Evolutionary conservation across 2,797 vertebrate genomes (phyloP).

Genomic region (Alectoris magna): DNA sequence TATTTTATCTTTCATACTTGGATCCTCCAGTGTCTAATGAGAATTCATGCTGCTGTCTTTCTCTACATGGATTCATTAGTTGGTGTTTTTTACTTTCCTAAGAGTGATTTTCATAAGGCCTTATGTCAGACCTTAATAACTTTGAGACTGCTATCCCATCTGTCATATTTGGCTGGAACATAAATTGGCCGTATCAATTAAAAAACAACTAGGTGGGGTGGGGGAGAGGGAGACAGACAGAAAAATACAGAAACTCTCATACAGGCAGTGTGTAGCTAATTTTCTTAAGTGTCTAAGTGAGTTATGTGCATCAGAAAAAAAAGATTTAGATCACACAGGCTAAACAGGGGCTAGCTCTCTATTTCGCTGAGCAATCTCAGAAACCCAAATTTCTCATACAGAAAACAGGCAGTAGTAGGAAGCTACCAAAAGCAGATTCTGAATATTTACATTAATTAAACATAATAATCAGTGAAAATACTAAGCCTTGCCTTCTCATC

Average conservation of each 20-base stretch:
- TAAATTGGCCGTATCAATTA: not conserved
- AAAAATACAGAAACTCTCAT: not conserved
- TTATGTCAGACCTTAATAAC: not conserved
- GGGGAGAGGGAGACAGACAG: not conserved
- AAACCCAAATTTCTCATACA: not conserved
- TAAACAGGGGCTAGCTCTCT: constrained; percentile 13
- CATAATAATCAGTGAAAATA: not conserved
- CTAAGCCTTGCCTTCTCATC: not conserved
- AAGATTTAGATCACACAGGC: constrained; percentile 26
- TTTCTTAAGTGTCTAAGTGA: not conserved
- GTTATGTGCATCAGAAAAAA: not conserved
- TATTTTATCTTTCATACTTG: rapidly evolving
- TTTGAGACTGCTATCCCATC: not conserved
- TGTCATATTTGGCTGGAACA: not conserved
- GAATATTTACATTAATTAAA: not conserved
- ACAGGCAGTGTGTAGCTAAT: not conserved
- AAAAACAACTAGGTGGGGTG: rapidly evolving
- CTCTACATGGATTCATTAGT: not conserved
- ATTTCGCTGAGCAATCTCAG: constrained; percentile 5
- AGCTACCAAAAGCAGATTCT: not conserved
- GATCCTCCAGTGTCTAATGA: not conserved
- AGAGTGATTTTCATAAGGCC: not conserved
- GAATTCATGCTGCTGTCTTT: not conserved
- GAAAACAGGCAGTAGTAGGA: not conserved
- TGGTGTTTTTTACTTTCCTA: not conserved